These are phyloP conservation scores for Unio pictorum DNA, from an alignment of 2,888 invertebrate genomes.

Conservation along the genomic window DNA sequence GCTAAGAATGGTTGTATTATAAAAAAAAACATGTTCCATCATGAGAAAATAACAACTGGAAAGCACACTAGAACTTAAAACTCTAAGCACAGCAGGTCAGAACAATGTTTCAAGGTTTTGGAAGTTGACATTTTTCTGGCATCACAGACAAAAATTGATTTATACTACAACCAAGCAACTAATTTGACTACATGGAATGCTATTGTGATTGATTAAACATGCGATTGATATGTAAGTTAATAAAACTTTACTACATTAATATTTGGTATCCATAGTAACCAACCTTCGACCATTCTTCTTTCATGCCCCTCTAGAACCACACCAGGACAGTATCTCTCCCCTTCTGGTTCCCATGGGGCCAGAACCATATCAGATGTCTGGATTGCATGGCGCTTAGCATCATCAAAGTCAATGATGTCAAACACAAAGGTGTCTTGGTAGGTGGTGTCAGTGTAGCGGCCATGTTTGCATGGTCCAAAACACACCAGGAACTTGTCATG, in stretches of 20 bases:
- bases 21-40: too few relatives aligned
- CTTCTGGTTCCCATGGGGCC: conserved; percentile 66
- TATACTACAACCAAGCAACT: not conserved
- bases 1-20: too few relatives aligned
- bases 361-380: conserved; percentile 66
- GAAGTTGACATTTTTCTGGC: not conserved
- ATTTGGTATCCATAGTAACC: conserved; percentile 4
- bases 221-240: too few relatives aligned
- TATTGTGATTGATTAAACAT: too few relatives aligned
- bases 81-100: too few relatives aligned
- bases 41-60: too few relatives aligned
- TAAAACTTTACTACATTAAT: too few relatives aligned
- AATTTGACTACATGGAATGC: too few relatives aligned
- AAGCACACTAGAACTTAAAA: too few relatives aligned
- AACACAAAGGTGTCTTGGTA: conserved; percentile 69
- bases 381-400: conserved; percentile 67
- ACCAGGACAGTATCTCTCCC: conserved; percentile 66
- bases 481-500: conserved; percentile 67
- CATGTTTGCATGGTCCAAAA: conserved; percentile 68
- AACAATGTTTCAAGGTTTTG: not conserved
- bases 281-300: conserved; percentile 56
- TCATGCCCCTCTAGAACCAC: conserved; percentile 68
- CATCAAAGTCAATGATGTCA: conserved; percentile 67
- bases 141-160: not conserved
- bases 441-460: conserved; percentile 62